Base-by-base conservation (phyloP, 2,888 invertebrate genomes). In the Hypselothyrea guttata region DNA sequence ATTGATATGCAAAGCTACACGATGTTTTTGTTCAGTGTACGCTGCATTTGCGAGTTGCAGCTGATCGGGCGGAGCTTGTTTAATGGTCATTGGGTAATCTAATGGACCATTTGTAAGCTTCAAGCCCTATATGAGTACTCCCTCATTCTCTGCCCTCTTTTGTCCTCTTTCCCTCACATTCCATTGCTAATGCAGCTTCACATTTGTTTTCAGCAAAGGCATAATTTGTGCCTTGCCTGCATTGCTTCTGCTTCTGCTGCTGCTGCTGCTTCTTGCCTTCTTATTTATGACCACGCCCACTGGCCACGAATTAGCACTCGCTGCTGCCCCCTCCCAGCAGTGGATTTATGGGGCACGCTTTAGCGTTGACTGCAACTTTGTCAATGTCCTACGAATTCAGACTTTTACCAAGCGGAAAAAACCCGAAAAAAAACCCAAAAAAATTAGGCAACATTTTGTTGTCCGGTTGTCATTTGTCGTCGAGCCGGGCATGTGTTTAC, bases 381-480 rank as follows among this genome's bases (percentile, higher is more conserved):
- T 75, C 75, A 75, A 66, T 53, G 76, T 75, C 76, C 66, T 33
- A 11, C 5, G 12, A 33, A 7, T 22, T 22, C 22, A 4, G 22
- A 22, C 22, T 47, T 34, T 28, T 1, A 13, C 5, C 27, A 27
- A 2, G 11, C 5, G 7, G 42, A 11, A 9, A 48, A 27, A 2
- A 8, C 5, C 9, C 40, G 11, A 9, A 48, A 54, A 68, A 61
- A 70, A 63, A 8, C 38, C 13, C 12, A 42, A 56, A 71, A 75
- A 75, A 72, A 81, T 72, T 75, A 59, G 79, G 67, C 79, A 78
- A 71, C 83, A 78, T 68, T 76, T 83, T 63, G 71, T 45, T 66
- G 73, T 68, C 44, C 61, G 34, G 31, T 35, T 58, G 57, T 60
- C 71, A 71, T 77, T 78, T 74, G 81, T 82, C 64, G 55, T 22